Evolutionary conservation across 2,113 vertebrate species (phyloP).

Genomic region (Corythoichthys intestinalis): DNA sequence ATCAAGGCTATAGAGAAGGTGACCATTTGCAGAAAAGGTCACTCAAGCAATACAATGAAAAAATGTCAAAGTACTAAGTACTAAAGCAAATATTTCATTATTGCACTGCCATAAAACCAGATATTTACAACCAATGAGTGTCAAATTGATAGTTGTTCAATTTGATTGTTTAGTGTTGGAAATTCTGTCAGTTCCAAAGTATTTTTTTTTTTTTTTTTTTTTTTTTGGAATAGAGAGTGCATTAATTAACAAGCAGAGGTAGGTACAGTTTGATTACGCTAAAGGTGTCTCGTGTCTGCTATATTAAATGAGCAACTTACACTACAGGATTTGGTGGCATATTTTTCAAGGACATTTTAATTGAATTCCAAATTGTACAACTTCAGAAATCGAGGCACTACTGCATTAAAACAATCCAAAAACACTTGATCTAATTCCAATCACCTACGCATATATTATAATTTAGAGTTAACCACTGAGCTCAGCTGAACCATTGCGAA

Average conservation of each 20-base stretch:
- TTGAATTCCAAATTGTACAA: background rate
- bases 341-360: background rate
- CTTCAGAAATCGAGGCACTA: background rate
- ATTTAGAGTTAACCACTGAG: background rate
- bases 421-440: background rate
- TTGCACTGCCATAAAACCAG: background rate
- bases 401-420: background rate
- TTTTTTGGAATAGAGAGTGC: background rate
- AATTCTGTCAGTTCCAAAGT: background rate
- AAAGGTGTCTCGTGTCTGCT: too few species aligned
- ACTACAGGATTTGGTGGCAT: background rate
- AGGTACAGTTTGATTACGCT: too few species aligned
- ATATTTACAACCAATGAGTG: background rate
- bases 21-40: constrained; percentile 45
- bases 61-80: constrained; percentile 42
- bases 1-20: constrained; percentile 58
- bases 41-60: constrained; percentile 46
- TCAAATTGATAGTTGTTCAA: background rate
- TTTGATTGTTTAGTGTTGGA: background rate
- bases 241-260: background rate
- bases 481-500: background rate
- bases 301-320: background rate
- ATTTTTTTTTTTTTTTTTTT: background rate
- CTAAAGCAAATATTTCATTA: background rate
- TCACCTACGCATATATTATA: background rate